These are phyloP conservation scores for Brachyopa scutellaris DNA, from an alignment of 2,888 invertebrate species.

Conservation along the genomic window DNA sequence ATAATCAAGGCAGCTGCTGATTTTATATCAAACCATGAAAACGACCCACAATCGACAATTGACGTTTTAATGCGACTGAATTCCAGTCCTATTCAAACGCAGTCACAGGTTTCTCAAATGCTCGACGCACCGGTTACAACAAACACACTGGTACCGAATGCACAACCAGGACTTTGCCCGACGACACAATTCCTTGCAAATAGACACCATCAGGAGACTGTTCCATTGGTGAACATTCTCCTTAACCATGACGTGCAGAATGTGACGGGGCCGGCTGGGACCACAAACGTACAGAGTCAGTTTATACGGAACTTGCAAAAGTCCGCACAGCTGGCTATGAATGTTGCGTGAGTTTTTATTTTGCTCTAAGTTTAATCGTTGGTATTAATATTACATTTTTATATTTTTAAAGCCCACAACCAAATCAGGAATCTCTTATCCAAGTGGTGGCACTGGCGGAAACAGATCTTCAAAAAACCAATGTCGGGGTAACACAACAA, in stretches of 20 bases:
- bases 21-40: conserved; percentile 85
- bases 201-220: conserved; percentile 56
- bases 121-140: conserved; percentile 62
- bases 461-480: conserved; percentile 79
- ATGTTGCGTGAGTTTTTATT: conserved; percentile 66
- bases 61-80: conserved; percentile 74
- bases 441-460: conserved; percentile 79
- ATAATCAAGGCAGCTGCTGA: conserved; percentile 89
- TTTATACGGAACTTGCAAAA: conserved; percentile 75
- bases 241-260: conserved; percentile 76
- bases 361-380: background rate
- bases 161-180: conserved; percentile 40
- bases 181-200: conserved; percentile 58
- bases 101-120: conserved; percentile 71
- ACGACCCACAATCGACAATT: conserved; percentile 79
- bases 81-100: conserved; percentile 57
- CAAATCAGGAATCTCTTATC: conserved; percentile 81
- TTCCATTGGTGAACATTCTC: conserved; percentile 78
- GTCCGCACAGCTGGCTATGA: conserved; percentile 58
- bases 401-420: conserved; percentile 71
- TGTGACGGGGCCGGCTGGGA: conserved; percentile 73
- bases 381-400: background rate
- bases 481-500: conserved; percentile 78
- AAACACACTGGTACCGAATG: conserved; percentile 66
- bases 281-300: conserved; percentile 73